phyloP scores from a whole-genome alignment of 2,888 invertebrate species.

The Pseudococcus jackbeardsleyi region DNA sequence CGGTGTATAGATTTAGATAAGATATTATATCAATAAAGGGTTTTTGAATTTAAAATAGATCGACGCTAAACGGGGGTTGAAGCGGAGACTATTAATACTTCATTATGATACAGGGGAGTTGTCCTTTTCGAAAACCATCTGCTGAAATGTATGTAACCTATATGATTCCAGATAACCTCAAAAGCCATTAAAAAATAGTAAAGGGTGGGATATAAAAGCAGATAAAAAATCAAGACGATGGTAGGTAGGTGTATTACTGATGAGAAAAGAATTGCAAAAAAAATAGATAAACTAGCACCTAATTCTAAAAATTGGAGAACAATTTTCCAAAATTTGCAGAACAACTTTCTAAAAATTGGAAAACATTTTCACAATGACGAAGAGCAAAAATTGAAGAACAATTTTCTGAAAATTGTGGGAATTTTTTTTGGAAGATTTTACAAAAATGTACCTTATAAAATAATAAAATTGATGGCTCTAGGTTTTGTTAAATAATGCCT shows the following conservation, averaged over 20 bases:
- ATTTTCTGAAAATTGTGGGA: too few species aligned
- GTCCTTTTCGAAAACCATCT: slow-evolving; percentile 55
- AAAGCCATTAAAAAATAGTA: background rate
- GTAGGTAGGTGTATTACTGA: background rate
- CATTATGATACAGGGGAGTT: slow-evolving; percentile 44
- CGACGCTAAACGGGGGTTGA: slow-evolving; percentile 13
- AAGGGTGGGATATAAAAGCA: background rate
- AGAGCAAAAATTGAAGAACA: too few species aligned
- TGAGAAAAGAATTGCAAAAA: background rate
- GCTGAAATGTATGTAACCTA: slow-evolving; percentile 40
- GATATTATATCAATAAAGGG: slow-evolving; percentile 64
- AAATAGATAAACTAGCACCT: background rate
- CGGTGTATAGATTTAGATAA: slow-evolving; percentile 62
- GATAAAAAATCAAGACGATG: background rate
- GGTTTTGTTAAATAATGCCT: too few species aligned
- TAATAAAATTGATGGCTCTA: too few species aligned
- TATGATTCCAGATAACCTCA: slow-evolving; percentile 40
- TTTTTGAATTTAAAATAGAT: slow-evolving; percentile 51
- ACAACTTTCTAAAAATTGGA: too few species aligned
- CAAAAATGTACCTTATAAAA: too few species aligned
- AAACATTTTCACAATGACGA: too few species aligned
- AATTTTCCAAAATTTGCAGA: too few species aligned
- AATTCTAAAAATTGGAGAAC: too few species aligned
- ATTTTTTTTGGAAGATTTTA: too few species aligned
- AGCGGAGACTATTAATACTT: slow-evolving; percentile 55